phyloP scores from a whole-genome alignment of 1,140 invertebrate species.

The Agrypnia vestita region DNA sequence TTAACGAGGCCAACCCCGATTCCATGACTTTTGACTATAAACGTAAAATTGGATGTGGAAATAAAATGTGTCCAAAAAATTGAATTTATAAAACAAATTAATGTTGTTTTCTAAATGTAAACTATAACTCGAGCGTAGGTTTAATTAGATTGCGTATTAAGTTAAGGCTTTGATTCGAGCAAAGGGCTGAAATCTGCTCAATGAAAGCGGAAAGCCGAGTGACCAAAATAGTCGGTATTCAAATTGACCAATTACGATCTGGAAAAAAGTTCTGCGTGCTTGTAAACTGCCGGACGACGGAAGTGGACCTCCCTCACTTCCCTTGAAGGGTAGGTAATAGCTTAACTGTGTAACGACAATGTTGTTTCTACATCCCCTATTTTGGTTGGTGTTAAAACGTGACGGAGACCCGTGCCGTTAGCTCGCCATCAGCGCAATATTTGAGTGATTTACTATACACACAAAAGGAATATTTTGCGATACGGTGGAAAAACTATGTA shows the following conservation, averaged over 20 bases:
- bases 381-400: slow-evolving; percentile 18
- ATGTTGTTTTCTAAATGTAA: not conserved
- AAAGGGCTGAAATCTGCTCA: not conserved
- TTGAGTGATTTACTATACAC: too few species aligned
- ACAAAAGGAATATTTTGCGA: too few species aligned
- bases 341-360: slow-evolving; percentile 28
- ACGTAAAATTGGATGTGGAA: too few species aligned
- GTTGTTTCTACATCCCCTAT: not conserved
- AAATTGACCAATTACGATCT: slow-evolving; percentile 38
- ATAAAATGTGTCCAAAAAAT: not conserved
- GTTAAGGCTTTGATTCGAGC: not conserved
- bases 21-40: too few species aligned
- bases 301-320: slow-evolving; percentile 25
- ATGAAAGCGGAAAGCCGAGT: not conserved
- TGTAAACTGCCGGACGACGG: slow-evolving; percentile 35
- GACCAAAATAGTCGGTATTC: slow-evolving; percentile 18
- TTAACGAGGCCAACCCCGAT: too few species aligned
- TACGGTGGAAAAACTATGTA: too few species aligned
- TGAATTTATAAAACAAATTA: not conserved
- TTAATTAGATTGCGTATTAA: slow-evolving; percentile 10
- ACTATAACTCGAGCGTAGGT: not conserved
- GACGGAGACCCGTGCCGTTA: not conserved
- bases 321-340: slow-evolving; percentile 13
- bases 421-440: too few species aligned
- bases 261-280: slow-evolving; percentile 31